Evolutionary conservation across 2,888 invertebrate genomes (phyloP), one percentile per base, ranked within the genome.

Genomic region (Ornithoptera priamus): DNA sequence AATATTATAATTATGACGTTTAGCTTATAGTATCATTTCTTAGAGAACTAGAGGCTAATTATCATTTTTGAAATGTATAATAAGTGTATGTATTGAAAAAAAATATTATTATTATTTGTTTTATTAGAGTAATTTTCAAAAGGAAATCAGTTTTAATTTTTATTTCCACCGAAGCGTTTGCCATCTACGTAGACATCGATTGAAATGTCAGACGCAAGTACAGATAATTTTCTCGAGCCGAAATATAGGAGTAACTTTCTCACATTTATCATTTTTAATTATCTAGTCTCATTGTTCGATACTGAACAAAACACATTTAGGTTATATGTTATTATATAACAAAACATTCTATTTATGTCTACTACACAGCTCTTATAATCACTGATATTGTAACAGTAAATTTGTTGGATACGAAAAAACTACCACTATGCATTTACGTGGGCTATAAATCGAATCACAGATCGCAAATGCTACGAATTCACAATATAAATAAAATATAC

Each of bases 211-310:
- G 56, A 67, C 61, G 67, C 61, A 67, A 62, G 39, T 22, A 8
- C 50, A 22, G 67, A 62, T 67, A 62, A 62, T 67, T 67, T 53
- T 56, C 62, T 10, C 42, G 36, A 67, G 24, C 24, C 62, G 39
- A 60, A 66, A 50, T 66, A 17, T 30, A 20, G 39, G 56, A 56
- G 39, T 46, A 62, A 42, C 61, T 67, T 24, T 53, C n/a, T 18
- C 18, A 61, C n/a, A 67, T 53, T 67, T 67, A 62, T 67, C 67
- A 57, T 36, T 62, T 67, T 56, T 67, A 67, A 67, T 67, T 61
- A 62, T 62, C 62, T 53, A 53, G 18, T 53, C n/a, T 7, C n/a
- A 53, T 53, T 53, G 53, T 53, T 53, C 53, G n/a, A n/a, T 53
- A 18, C 18, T n/a, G 53, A n/a, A 53, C 53, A 18, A 18, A n/a